Base-by-base conservation (phyloP, 30 jellyfish, hydroid and myxozoan genomes). In the Aurelia sp. region DNA sequence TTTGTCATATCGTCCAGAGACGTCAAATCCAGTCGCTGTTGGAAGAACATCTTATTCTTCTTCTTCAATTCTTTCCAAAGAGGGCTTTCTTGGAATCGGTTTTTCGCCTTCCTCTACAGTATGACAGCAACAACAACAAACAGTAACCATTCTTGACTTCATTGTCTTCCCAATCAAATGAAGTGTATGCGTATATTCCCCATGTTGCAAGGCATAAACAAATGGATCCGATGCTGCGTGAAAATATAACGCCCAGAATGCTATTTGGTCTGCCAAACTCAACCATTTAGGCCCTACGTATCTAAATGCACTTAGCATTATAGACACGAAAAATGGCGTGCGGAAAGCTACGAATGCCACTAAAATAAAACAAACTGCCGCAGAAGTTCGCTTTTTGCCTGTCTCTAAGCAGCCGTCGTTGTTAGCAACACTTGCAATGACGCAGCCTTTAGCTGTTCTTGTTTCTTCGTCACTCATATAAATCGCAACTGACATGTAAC, bases 181-280 rank as follows among this genome's bases (percentile, higher is more conserved):
- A 8, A 87, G 67, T 20, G 96, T 78, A 11, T 61, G 66, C 3
- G 84, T 63, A 23, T 72, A 89, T 31, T 89, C 97, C 0, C 90
- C 93, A 41, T 89, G 94, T 7, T 88, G 93, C 41, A 89, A 60
- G 2, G 94, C 97, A 73, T 89, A 89, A 7, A 81, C 69, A 47
- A 89, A 89, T 65, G 97, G 97, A 44, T 89, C 97, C 82, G 88
- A 58, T 37, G 97, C 93, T 59, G 92, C 91, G 23, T 89, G 97
- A 67, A 81, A 80, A 58, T 89, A 89, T 23, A 89, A 48, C 12
- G 89, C 88, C 97, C 97, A 89, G 66, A 89, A 89, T 47, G 97
- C 87, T 3, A 89, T 52, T 69, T 80, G 91, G 64, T 74, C 97
- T 19, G 80, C 59, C 51, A 82, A 12, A 13, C 62, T n/a, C 41